Conservation (phyloP, 2,888 invertebrate species). For the Xestobium rufovillosum region DNA sequence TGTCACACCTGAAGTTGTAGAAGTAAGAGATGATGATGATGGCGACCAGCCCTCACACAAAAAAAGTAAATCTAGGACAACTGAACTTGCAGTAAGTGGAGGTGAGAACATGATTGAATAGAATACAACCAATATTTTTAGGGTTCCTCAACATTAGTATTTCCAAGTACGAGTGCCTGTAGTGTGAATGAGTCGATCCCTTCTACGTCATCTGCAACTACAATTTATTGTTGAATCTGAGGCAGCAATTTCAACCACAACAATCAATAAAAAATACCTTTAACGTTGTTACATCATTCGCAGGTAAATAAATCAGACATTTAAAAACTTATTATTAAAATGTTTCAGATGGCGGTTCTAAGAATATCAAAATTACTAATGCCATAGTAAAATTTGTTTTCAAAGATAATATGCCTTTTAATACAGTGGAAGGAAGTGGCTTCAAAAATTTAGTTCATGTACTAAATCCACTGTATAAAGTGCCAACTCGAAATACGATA, state of each 20-base stretch:
- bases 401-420: slow-evolving; percentile 7
- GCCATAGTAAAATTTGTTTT: slow-evolving; percentile 8
- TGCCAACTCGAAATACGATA: slow-evolving; percentile 10
- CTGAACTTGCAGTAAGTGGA: too few relatives aligned
- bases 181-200: too few relatives aligned
- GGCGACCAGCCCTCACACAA: too few relatives aligned
- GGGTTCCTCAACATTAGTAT: too few relatives aligned
- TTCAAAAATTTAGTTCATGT: slow-evolving; percentile 6
- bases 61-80: too few relatives aligned
- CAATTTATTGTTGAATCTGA: slow-evolving; percentile 1
- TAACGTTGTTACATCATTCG: slow-evolving; percentile 5
- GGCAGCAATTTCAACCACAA: slow-evolving; percentile 4
- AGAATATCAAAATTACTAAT: slow-evolving; percentile 6
- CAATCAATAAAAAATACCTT: slow-evolving; percentile 1
- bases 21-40: too few relatives aligned
- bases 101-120: too few relatives aligned
- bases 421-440: slow-evolving; percentile 8
- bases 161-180: too few relatives aligned
- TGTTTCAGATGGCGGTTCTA: slow-evolving; percentile 8
- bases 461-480: slow-evolving; percentile 8
- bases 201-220: too few relatives aligned
- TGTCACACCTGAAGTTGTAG: too few relatives aligned
- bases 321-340: neutral
- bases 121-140: slow-evolving; percentile 2
- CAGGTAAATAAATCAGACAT: slow-evolving; percentile 2